These are phyloP conservation scores for Mirza zaza DNA, from an alignment of 2,113 vertebrate species.

Conservation along the genomic window DNA sequence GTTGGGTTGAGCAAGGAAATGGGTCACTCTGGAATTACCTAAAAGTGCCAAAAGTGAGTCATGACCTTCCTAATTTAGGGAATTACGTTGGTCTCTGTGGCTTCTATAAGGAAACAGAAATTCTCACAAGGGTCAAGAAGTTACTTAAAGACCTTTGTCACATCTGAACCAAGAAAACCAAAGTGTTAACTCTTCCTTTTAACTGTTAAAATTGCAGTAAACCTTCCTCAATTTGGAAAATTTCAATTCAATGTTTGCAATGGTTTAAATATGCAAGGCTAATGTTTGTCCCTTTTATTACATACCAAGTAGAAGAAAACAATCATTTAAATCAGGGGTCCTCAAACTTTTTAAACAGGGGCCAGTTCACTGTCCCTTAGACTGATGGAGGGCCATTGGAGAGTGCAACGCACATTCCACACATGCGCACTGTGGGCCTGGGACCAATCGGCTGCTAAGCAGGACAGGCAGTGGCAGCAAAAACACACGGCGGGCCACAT, in stretches of 20 bases:
- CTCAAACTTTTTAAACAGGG: no score
- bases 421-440: no score
- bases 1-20: neutral
- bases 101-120: neutral
- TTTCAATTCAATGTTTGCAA: neutral
- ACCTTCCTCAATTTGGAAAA: neutral
- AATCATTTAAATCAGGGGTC: neutral
- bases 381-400: no score
- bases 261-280: neutral
- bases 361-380: no score
- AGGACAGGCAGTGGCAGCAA: no score
- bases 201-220: neutral
- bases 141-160: neutral
- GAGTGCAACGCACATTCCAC: no score
- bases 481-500: no score
- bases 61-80: neutral
- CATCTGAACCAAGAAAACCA: neutral
- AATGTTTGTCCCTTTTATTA: neutral
- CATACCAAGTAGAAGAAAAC: neutral
- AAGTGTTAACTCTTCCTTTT: slow-evolving; percentile 26
- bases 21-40: neutral
- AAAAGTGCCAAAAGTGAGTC: neutral
- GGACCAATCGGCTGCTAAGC: no score
- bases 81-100: neutral
- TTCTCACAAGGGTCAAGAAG: neutral